Evolutionary conservation across 2,797 vertebrate genomes (phyloP).

Genomic region (Pelochelys cantorii): DNA sequence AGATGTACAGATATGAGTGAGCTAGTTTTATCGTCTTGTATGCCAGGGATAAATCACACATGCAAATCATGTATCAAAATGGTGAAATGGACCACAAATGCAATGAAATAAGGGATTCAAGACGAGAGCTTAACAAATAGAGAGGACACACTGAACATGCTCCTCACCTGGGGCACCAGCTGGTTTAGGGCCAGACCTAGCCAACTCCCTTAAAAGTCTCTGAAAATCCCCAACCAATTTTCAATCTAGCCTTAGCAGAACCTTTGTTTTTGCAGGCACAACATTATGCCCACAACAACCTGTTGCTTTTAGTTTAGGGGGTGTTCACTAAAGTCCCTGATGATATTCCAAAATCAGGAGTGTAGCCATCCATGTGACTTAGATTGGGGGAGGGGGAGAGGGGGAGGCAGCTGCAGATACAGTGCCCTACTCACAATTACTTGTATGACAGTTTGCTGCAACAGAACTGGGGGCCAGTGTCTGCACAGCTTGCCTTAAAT

Average conservation of each 20-base stretch:
- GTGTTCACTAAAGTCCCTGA: rapidly evolving
- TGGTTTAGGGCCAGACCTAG: too few species aligned
- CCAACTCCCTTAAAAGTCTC: too few species aligned
- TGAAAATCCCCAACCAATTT: neutral
- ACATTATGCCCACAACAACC: neutral
- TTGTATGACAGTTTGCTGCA: neutral
- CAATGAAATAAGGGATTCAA: too few species aligned
- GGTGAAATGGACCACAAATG: too few species aligned
- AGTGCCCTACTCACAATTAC: neutral
- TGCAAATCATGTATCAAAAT: too few species aligned
- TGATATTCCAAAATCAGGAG: rapidly evolving
- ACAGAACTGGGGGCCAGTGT: rapidly evolving
- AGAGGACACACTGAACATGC: too few species aligned
- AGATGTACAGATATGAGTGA: too few species aligned
- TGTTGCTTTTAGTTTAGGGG: neutral
- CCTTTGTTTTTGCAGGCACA: neutral
- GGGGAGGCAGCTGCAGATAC: neutral
- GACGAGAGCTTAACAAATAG: too few species aligned
- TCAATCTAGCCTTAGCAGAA: neutral
- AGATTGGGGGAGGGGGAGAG: neutral
- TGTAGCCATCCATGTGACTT: neutral
- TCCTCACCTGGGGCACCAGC: too few species aligned
- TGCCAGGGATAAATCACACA: too few species aligned
- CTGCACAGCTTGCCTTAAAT: neutral
- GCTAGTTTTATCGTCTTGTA: too few species aligned